phyloP scores from a whole-genome alignment of 2,113 vertebrate genomes.

The Leucopsar rothschildi region DNA sequence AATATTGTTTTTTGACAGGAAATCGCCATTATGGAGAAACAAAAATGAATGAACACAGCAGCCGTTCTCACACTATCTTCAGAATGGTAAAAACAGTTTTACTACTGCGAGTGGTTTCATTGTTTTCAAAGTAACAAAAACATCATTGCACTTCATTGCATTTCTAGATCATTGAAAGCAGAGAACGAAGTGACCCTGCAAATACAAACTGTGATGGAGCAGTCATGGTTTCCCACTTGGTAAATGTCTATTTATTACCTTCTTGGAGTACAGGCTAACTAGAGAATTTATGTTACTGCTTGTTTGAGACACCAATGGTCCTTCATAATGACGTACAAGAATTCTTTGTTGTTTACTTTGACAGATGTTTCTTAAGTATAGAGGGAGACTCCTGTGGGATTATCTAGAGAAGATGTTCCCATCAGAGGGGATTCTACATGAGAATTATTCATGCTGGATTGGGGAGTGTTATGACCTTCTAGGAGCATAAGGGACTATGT shows the following conservation, averaged over 20 bases:
- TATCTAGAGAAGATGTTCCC: not conserved
- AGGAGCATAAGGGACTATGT: not conserved
- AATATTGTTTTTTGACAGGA: constrained; percentile 69
- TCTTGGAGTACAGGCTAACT: not conserved
- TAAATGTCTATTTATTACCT: constrained; percentile 29
- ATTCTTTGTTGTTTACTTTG: not conserved
- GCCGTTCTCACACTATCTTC: constrained; percentile 95
- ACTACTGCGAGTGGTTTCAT: not conserved
- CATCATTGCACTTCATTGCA: not conserved
- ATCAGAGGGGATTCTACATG: not conserved
- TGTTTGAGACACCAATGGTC: not conserved
- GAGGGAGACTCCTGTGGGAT: not conserved
- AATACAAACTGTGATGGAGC: constrained; percentile 84
- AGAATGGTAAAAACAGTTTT: constrained; percentile 82
- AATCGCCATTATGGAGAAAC: constrained; percentile 94
- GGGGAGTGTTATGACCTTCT: not conserved
- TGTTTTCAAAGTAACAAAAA: not conserved
- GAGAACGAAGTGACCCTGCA: constrained; percentile 82
- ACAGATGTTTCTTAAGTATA: not conserved
- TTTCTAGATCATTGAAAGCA: constrained; percentile 90
- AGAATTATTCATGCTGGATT: not conserved
- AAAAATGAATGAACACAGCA: constrained; percentile 95
- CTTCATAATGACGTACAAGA: not conserved
- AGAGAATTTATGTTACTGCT: not conserved
- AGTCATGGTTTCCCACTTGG: constrained; percentile 94